phyloP scores from a whole-genome alignment of 92 coral and sea anemone species.

The Siderastrea siderea region DNA sequence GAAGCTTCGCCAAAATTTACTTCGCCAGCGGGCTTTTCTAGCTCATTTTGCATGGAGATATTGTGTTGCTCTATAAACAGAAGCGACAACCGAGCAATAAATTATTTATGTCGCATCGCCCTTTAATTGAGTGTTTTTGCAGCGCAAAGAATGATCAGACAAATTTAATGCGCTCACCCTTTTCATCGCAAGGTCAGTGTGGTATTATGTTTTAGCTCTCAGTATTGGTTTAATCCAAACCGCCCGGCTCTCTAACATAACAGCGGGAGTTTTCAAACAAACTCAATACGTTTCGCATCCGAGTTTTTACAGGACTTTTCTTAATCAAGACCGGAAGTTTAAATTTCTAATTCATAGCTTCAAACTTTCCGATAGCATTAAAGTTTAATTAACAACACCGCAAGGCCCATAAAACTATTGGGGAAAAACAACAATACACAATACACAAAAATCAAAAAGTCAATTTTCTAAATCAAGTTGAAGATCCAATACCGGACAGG shows the following conservation, averaged over 20 bases:
- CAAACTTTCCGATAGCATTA: conserved; percentile 1
- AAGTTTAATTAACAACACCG: conserved; percentile 12
- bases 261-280: neutral
- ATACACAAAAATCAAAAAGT: neutral
- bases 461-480: neutral
- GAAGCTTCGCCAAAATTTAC: neutral
- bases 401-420: neutral
- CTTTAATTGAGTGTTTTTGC: neutral
- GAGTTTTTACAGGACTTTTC: neutral
- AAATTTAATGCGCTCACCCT: neutral
- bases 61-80: neutral
- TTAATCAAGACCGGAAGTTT: conserved; percentile 6
- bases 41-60: neutral
- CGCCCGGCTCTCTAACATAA: neutral
- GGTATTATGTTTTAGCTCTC: neutral
- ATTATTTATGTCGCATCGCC: conserved; percentile 23
- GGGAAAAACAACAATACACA: neutral
- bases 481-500: neutral
- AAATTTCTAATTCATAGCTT: conserved; percentile 2
- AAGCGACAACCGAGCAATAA: neutral
- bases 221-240: neutral
- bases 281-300: neutral
- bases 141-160: neutral
- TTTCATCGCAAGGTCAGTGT: no score
- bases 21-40: neutral